phyloP scores from a whole-genome alignment of 53 echinoderm and acorn worm genomes.

The Echinarachnius parma region DNA sequence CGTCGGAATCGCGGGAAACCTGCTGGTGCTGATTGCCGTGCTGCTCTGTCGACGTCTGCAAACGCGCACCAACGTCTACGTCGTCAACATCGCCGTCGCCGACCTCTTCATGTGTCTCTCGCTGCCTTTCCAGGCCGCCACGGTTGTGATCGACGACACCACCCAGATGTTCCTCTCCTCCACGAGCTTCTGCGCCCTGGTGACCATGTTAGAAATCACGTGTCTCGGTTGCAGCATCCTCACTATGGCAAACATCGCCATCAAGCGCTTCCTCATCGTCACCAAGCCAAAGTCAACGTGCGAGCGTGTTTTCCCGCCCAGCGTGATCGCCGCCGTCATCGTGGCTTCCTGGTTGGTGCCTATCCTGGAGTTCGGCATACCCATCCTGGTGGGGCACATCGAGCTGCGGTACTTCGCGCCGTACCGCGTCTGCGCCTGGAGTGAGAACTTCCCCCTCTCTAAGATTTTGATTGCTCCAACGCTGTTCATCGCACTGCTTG shows the following conservation, averaged over 20 bases:
- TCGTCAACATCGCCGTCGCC: conserved; percentile 35
- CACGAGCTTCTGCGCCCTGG: conserved; percentile 22
- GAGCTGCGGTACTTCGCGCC: conserved; percentile 20
- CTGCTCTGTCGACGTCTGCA: conserved; percentile 17
- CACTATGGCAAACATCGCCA: conserved; percentile 17
- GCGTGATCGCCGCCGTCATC: conserved; percentile 1
- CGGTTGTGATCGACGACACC: background rate
- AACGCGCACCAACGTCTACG: conserved; percentile 33
- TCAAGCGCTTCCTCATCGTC: conserved; percentile 34
- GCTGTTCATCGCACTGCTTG: background rate
- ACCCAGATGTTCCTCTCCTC: conserved; percentile 7
- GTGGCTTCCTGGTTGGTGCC: conserved; percentile 22
- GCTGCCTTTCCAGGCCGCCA: conserved; percentile 37
- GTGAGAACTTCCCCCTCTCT: conserved; percentile 24
- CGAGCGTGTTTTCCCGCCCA: conserved; percentile 3
- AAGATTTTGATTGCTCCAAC: conserved; percentile 18
- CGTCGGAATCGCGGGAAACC: conserved; percentile 24
- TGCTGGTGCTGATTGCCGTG: conserved; percentile 14
- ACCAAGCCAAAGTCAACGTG: conserved; percentile 20
- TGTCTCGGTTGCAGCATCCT: conserved; percentile 25
- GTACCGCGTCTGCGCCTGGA: conserved; percentile 37
- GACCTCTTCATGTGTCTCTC: conserved; percentile 27
- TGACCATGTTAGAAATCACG: conserved; percentile 23
- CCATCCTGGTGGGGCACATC: background rate
- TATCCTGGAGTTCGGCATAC: conserved; percentile 11